Evolutionary conservation across 2,888 invertebrate genomes (phyloP).

Genomic region (Rhaphigaster nebulosa): DNA sequence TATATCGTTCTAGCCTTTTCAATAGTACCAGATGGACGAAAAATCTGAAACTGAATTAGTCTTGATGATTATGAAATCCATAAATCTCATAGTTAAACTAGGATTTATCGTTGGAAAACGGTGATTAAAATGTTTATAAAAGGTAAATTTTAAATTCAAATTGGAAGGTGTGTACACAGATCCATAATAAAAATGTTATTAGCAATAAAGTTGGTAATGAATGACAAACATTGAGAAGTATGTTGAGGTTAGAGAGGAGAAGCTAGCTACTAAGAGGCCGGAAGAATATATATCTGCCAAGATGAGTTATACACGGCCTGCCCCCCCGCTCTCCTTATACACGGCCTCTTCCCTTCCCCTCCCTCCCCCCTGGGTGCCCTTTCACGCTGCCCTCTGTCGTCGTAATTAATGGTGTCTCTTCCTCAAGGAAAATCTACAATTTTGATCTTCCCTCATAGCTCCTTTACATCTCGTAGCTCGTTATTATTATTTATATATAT

Average conservation of each 20-base stretch:
- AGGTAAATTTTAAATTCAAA: background rate
- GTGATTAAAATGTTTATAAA: background rate
- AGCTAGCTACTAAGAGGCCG: slow-evolving; percentile 26
- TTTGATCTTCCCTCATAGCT: slow-evolving; percentile 49
- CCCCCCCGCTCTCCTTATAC: background rate
- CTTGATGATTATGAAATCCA: too few relatives aligned
- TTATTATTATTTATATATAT: slow-evolving; percentile 40
- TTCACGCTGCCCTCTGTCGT: slow-evolving; percentile 37
- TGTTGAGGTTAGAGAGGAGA: background rate
- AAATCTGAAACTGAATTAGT: too few relatives aligned
- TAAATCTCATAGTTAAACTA: background rate
- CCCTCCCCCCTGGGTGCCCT: slow-evolving; percentile 6
- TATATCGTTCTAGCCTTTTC: too few relatives aligned
- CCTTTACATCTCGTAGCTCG: slow-evolving; percentile 1
- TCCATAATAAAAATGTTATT: background rate
- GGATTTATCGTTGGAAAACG: background rate
- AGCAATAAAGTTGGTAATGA: background rate
- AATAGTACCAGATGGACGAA: too few relatives aligned
- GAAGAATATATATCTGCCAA: slow-evolving; percentile 16
- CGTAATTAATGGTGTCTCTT: slow-evolving; percentile 15
- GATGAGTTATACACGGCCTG: background rate
- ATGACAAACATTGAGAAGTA: slow-evolving; percentile 19
- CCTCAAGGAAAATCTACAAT: slow-evolving; percentile 35
- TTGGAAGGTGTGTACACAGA: background rate
- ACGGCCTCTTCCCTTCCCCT: background rate